Percentiles rank a stretch among this genome's conserved stretches.
phyloP scores from a whole-genome alignment of 2,113 vertebrate genomes.

The Psittacus erithacus region DNA sequence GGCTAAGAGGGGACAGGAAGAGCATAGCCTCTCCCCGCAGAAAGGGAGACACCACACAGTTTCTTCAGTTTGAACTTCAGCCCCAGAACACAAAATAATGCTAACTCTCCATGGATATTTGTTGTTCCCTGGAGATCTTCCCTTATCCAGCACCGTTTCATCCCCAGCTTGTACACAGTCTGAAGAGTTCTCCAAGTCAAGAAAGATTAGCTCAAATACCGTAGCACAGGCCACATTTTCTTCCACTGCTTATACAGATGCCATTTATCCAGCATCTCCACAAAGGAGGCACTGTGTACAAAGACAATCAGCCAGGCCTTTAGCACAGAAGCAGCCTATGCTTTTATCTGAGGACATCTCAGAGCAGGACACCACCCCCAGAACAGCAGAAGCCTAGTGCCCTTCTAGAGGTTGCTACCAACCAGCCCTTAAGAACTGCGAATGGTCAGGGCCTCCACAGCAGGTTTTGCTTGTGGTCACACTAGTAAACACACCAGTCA shows the following conservation, averaged over 20 bases:
- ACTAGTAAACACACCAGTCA: not conserved
- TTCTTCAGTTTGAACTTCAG: not conserved
- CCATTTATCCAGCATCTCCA: constrained; percentile 3
- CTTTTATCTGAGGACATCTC: not conserved
- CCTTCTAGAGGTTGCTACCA: not conserved
- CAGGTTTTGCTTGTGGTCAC: not conserved
- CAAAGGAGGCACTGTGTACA: constrained; percentile 4
- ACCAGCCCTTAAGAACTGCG: not conserved
- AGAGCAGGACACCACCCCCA: not conserved
- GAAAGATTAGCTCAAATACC: not conserved
- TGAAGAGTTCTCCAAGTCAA: not conserved
- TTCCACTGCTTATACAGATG: not conserved
- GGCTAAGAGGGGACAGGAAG: not conserved
- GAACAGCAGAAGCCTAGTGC: not conserved
- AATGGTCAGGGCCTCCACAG: not conserved
- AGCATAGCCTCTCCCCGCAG: not conserved
- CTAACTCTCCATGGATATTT: not conserved
- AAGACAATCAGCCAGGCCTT: not conserved
- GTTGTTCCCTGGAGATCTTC: not conserved
- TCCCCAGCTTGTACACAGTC: not conserved
- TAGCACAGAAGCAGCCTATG: not conserved
- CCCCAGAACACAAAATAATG: not conserved
- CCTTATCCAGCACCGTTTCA: not conserved
- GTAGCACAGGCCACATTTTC: not conserved
- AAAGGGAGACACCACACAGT: not conserved